Base-by-base conservation (phyloP, 1,140 invertebrate species). In the Pseudomyrmex cubaensis region DNA sequence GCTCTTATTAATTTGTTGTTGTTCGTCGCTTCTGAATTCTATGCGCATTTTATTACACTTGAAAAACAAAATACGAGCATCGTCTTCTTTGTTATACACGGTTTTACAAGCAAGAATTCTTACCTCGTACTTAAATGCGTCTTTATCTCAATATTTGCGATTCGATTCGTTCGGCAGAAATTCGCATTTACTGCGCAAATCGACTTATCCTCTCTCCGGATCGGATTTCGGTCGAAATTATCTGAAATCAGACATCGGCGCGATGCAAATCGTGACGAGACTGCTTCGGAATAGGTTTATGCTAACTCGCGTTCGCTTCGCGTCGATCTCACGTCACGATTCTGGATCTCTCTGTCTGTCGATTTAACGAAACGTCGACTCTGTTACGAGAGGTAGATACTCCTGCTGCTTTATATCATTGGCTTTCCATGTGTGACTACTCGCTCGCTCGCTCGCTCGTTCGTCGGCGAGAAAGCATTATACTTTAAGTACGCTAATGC, bases 401-500 rank as follows among this genome's bases (percentile, higher is more conserved):
- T 64, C 50, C 54, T 50, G 70, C 54, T 2, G 62, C 64, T 69
- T 75, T 17, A 25, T 80, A 59, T 72, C 76, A 70, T 61, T 72
- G 76, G 54, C 54, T 80, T 80, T 80, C 76, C 66, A 72, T 44
- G 54, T 80, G 66, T 56, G 76, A 72, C 76, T 80, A 61, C 54
- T 70, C 76, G 66, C 76, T 44, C 74, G 35, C 35, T 35, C 76
- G 66, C 76, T 44, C 74, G 35, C 35, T 4, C 35, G 50, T 50
- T 67, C 75, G 75, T 59, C 66, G 76, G 76, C 76, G 76, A 80
- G 76, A 80, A 80, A 70, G 76, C 76, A 80, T 80, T 80, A 80
- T 80, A 80, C 66, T 80, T 69, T 80, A 80, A 80, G 76, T 80
- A 80, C 76, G 66, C 76, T 80, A 80, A 80, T 80, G 76, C 76